Evolutionary conservation across 1,140 invertebrate genomes (phyloP).

Genomic region (silkworm (Bombyx mori)): ASM3026992v2 NC_085129.1:7426501-7427000

Average conservation of each 20-base stretch:
- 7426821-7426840: constrained; percentile 30
- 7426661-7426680: constrained; percentile 29
- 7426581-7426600: no score
- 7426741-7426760: constrained; percentile 41
- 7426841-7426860: constrained; percentile 45
- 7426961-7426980: no score
- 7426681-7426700: constrained; percentile 18
- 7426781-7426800: constrained; percentile 6
- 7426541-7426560: neutral
- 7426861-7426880: constrained; percentile 38
- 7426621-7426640: constrained; percentile 34
- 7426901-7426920: constrained; percentile 47
- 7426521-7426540: constrained; percentile 1
- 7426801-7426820: no score
- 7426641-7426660: constrained; percentile 44
- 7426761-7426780: constrained; percentile 42
- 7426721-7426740: constrained; percentile 31
- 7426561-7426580: no score
- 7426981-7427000: no score
- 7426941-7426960: constrained; percentile 18
- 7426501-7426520: constrained; percentile 45
- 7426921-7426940: constrained; percentile 49
- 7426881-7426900: constrained; percentile 45
- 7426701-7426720: constrained; percentile 17
- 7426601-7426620: neutral